Conservation (phyloP, 2,797 vertebrate species). For the Gymnopithys bicolor region DNA sequence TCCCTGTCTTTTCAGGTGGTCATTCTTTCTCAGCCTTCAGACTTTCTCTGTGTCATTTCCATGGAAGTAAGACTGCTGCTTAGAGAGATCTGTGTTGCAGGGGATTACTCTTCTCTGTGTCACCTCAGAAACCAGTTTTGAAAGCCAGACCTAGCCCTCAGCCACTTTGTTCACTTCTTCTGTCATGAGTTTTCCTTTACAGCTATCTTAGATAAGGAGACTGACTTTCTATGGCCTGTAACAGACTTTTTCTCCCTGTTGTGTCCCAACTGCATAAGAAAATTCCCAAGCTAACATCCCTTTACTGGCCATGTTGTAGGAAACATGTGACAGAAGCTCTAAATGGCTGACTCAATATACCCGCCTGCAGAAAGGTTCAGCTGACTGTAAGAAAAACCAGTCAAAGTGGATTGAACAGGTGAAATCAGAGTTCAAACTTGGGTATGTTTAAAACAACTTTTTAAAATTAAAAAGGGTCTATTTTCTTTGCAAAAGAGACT, state of each 20-base stretch:
- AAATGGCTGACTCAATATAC: neutral
- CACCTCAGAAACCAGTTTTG: neutral
- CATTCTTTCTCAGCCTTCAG: neutral
- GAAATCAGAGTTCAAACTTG: neutral
- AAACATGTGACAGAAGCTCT: neutral
- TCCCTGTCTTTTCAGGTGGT: neutral
- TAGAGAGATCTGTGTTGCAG: neutral
- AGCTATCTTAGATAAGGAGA: neutral
- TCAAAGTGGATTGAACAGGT: neutral
- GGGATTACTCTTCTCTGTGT: neutral
- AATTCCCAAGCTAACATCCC: neutral
- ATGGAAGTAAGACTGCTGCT: neutral
- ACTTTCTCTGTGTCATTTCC: neutral
- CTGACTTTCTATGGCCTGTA: neutral
- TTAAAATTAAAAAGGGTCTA: neutral
- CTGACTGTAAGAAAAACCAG: neutral
- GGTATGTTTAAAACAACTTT: neutral
- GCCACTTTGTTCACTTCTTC: neutral
- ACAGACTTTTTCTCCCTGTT: neutral
- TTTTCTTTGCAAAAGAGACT: neutral
- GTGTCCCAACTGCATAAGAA: neutral
- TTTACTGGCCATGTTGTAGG: neutral
- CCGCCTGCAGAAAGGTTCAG: neutral
- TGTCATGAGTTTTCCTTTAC: neutral
- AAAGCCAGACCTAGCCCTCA: neutral